These are phyloP conservation scores for Plebejus melissa DNA, from an alignment of 2,888 invertebrate species.

Conservation along the genomic window DNA sequence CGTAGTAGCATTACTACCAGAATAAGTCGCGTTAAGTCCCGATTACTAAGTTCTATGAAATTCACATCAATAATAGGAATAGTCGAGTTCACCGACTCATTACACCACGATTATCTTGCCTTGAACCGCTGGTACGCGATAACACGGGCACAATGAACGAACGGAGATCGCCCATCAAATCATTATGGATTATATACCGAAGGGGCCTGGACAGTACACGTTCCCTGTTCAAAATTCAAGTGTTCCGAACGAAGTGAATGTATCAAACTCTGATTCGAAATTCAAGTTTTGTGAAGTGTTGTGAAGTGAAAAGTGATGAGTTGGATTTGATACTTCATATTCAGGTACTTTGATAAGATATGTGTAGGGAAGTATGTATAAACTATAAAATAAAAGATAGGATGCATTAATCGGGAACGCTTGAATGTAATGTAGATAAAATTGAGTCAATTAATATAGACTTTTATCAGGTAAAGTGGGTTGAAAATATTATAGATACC, in stretches of 20 bases:
- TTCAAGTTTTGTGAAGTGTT: neutral
- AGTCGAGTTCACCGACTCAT: constrained; percentile 40
- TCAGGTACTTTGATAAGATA: neutral
- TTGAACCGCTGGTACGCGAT: constrained; percentile 38
- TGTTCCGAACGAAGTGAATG: neutral
- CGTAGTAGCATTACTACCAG: too few relatives aligned
- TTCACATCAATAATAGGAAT: neutral
- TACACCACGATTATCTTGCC: constrained; percentile 33
- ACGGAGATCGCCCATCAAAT: constrained; percentile 76
- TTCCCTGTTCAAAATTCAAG: constrained; percentile 37
- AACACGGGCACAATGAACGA: constrained; percentile 55
- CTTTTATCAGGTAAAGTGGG: too few relatives aligned
- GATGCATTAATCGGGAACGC: too few relatives aligned
- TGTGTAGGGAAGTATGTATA: too few relatives aligned
- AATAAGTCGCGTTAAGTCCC: too few relatives aligned
- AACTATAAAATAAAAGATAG: too few relatives aligned
- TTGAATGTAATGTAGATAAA: too few relatives aligned
- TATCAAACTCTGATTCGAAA: neutral
- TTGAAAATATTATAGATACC: too few relatives aligned
- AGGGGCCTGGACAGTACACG: constrained; percentile 65
- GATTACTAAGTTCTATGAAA: too few relatives aligned
- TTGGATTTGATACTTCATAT: constrained; percentile 10
- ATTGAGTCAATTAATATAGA: too few relatives aligned
- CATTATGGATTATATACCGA: constrained; percentile 63
- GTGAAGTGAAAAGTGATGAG: constrained; percentile 10